A percentile compares a stretch with the other conserved stretches of the same genome.
These are phyloP conservation scores for Phortica okadai DNA, from an alignment of 2,888 invertebrate genomes.

Conservation along the genomic window DNA sequence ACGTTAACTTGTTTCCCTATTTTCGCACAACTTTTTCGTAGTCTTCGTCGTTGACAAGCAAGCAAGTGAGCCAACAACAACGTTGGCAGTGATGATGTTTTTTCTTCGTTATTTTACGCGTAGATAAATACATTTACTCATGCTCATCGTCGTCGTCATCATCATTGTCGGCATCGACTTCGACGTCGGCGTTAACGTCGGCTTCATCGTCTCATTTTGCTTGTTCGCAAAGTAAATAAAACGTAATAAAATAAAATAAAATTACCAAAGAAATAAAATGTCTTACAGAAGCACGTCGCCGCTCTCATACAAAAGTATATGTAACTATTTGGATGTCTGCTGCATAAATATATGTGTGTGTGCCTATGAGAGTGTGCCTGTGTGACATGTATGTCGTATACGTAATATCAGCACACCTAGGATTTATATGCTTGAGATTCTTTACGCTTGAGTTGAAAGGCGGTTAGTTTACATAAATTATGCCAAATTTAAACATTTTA, in stretches of 20 bases:
- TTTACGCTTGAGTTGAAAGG: neutral
- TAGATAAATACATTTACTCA: slow-evolving; percentile 18
- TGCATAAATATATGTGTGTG: too few relatives aligned
- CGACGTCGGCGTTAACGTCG: too few relatives aligned
- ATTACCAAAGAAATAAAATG: slow-evolving; percentile 25
- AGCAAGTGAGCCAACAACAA: too few relatives aligned
- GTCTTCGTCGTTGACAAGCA: slow-evolving; percentile 22
- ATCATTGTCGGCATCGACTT: neutral
- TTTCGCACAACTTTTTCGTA: slow-evolving; percentile 53
- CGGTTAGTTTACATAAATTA: slow-evolving; percentile 6
- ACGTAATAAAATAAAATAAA: slow-evolving; percentile 29
- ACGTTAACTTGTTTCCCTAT: slow-evolving; percentile 68
- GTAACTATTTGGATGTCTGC: too few relatives aligned
- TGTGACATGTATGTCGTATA: slow-evolving; percentile 26
- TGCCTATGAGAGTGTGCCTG: neutral
- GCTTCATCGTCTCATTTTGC: neutral
- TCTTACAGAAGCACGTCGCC: neutral
- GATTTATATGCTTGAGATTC: neutral
- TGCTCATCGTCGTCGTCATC: neutral
- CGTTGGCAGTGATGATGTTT: neutral
- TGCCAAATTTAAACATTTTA: neutral
- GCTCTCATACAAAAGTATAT: too few relatives aligned
- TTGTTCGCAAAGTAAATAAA: slow-evolving; percentile 23
- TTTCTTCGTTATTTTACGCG: neutral
- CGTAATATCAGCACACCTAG: slow-evolving; percentile 6